Conservation (phyloP, 2,888 invertebrate species). For the Thymelicus acteon region DNA sequence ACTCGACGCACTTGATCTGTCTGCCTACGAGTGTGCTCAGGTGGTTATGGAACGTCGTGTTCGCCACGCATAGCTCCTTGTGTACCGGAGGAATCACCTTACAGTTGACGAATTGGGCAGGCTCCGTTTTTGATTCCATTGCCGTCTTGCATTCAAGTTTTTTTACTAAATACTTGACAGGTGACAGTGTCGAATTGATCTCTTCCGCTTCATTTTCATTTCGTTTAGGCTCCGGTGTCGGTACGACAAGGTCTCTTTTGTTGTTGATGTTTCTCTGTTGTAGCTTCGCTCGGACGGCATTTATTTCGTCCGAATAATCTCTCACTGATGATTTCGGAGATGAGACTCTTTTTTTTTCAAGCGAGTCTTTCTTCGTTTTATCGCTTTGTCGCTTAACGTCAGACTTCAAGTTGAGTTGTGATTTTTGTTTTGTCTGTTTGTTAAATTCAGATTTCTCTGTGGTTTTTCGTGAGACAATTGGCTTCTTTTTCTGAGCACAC, state of each 20-base stretch:
- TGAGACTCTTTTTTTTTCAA: conserved; percentile 68
- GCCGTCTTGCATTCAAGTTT: conserved; percentile 79
- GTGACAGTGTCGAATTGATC: conserved; percentile 73
- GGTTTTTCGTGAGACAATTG: conserved; percentile 63
- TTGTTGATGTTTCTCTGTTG: conserved; percentile 76
- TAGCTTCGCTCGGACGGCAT: conserved; percentile 77
- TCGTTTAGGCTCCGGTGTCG: conserved; percentile 62
- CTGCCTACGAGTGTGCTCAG: conserved; percentile 82
- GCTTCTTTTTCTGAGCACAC: conserved; percentile 82
- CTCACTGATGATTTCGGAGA: conserved; percentile 68
- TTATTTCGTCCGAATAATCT: conserved; percentile 81
- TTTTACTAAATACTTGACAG: conserved; percentile 80
- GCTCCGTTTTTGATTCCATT: conserved; percentile 71
- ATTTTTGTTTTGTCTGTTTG: conserved; percentile 79
- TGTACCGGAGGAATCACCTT: conserved; percentile 79
- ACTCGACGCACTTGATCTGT: conserved; percentile 76
- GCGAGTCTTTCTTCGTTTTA: conserved; percentile 70
- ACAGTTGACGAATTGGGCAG: conserved; percentile 71
- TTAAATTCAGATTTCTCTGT: conserved; percentile 67
- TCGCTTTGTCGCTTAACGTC: conserved; percentile 71
- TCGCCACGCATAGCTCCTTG: conserved; percentile 78
- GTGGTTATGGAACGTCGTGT: conserved; percentile 78
- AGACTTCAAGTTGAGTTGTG: conserved; percentile 72
- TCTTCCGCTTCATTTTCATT: conserved; percentile 65
- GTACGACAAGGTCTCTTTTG: conserved; percentile 71